Base-by-base conservation (phyloP, 2,888 invertebrate genomes). In the Zaprionus lineosus region DNA sequence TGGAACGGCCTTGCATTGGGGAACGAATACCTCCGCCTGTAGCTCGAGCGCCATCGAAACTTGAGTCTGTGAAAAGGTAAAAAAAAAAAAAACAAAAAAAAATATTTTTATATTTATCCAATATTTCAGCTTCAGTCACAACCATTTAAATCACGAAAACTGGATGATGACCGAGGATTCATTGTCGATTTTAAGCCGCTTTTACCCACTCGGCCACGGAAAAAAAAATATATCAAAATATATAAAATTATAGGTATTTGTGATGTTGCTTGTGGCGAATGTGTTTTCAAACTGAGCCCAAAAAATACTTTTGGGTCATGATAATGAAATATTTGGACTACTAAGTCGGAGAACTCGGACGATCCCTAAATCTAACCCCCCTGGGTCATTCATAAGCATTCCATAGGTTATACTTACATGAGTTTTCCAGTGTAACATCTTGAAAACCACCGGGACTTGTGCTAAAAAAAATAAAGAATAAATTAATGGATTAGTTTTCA, bases 361-460 rank as follows among this genome's bases (percentile, higher is more conserved):
- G n/a, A n/a, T n/a, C n/a, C n/a, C n/a, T n/a, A n/a, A n/a, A n/a
- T n/a, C n/a, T n/a, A n/a, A n/a, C n/a, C n/a, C n/a, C n/a, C n/a
- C n/a, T n/a, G n/a, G n/a, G n/a, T n/a, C n/a, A n/a, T n/a, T n/a
- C n/a, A n/a, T n/a, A n/a, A n/a, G 0, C n/a, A 16, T 16, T 9
- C 2, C 1, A 24, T 9, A 12, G 29, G 28, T 11, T 2, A 19
- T 53, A 86, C 89, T 89, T 78, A 90, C 90, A 89, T 77, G 89
- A 86, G 75, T 87, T 88, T 77, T 92, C 92, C 87, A 93, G 88
- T 37, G 93, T 92, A 88, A 93, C 92, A 91, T 94, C 94, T 88
- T 94, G 93, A 61, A 94, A 89, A 85, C 93, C 93, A 66, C 93
- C 92, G 11, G 94, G 94, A 87, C 93, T 94, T 48, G 93, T 93